Conservation (phyloP, 2,797 vertebrate species). For the Anabacerthia variegaticeps region DNA sequence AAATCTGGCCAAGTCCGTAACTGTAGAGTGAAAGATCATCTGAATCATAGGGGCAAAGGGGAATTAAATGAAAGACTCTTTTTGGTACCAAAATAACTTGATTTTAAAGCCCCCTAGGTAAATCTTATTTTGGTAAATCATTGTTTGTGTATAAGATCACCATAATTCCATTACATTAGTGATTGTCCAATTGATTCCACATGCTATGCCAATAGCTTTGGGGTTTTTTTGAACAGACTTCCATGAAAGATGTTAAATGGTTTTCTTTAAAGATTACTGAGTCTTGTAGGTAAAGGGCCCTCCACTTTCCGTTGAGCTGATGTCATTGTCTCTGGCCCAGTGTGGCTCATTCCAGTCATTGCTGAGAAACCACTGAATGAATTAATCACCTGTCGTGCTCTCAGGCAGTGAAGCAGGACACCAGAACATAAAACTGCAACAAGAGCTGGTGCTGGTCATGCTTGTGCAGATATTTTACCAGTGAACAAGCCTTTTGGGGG, state of each 20-base stretch:
- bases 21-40: conserved; percentile 87
- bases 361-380: not conserved
- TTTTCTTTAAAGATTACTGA: conserved; percentile 28
- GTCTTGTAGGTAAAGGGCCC: not conserved
- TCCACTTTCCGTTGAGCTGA: not conserved
- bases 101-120: conserved; percentile 72
- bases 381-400: not conserved
- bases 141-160: conserved; percentile 68
- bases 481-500: not conserved
- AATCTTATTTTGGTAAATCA: conserved; percentile 72
- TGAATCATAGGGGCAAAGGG: conserved; percentile 45
- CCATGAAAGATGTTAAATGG: conserved; percentile 20
- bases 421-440: not conserved
- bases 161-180: conserved; percentile 70
- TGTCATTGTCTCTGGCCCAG: not conserved
- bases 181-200: conserved; percentile 72
- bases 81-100: conserved; percentile 76
- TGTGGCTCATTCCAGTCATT: conserved; percentile 7
- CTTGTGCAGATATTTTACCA: not conserved
- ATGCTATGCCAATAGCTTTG: conserved; percentile 49
- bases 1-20: conserved; percentile 98
- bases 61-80: conserved; percentile 68
- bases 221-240: conserved; percentile 21
- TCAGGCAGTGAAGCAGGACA: not conserved
- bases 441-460: not conserved